phyloP scores from a whole-genome alignment of 2,888 invertebrate genomes.

The Cataglyphis albicans region DNA sequence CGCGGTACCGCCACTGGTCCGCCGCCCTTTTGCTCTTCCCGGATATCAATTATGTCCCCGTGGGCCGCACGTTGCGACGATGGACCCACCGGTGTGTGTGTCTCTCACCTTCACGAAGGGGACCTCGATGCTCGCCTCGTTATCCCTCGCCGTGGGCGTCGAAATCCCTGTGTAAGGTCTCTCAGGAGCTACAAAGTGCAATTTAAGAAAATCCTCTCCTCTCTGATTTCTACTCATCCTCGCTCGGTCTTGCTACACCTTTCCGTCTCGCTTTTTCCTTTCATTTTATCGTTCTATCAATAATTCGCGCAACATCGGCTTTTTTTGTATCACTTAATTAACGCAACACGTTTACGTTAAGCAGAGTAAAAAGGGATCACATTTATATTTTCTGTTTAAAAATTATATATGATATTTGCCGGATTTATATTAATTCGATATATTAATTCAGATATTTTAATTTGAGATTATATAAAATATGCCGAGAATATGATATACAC shows the following conservation, averaged over 20 bases:
- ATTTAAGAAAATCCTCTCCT: slow-evolving; percentile 79
- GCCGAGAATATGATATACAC: neutral
- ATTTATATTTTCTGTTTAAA: neutral
- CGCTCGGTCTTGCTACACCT: slow-evolving; percentile 66
- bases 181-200: slow-evolving; percentile 81
- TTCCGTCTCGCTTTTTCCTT: slow-evolving; percentile 46
- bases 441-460: neutral
- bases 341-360: neutral
- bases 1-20: slow-evolving; percentile 61
- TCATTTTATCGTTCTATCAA: slow-evolving; percentile 60
- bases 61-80: slow-evolving; percentile 71
- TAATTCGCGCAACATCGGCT: slow-evolving; percentile 65
- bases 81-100: slow-evolving; percentile 78
- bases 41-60: slow-evolving; percentile 81
- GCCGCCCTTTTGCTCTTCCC: slow-evolving; percentile 72
- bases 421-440: slow-evolving; percentile 19
- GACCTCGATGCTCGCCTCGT: slow-evolving; percentile 74
- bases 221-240: slow-evolving; percentile 47
- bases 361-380: neutral
- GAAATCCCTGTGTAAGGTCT: slow-evolving; percentile 77
- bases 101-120: slow-evolving; percentile 73
- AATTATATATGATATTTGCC: neutral
- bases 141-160: slow-evolving; percentile 81
- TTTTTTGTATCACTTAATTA: neutral
- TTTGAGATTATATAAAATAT: neutral